Evolutionary conservation across 2,797 vertebrate species (phyloP).

Genomic region (Lacerta bilineata): DNA sequence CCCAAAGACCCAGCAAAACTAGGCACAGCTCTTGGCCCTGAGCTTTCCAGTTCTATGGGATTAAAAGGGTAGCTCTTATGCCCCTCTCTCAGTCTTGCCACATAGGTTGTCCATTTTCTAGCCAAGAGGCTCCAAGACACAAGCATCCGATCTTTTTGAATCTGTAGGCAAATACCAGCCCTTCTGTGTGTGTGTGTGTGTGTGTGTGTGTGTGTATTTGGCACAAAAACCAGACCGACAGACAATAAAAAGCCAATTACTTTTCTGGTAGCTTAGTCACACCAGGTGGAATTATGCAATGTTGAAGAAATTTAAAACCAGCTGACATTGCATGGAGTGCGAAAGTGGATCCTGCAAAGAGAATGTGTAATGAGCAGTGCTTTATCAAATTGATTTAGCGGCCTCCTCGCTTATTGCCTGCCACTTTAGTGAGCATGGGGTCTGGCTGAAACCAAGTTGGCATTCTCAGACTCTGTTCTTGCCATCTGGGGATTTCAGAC

Average conservation of each 20-base stretch:
- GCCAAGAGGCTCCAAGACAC: not conserved
- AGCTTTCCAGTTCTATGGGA: not conserved
- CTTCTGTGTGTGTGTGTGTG: not conserved
- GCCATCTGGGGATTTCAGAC: conserved; percentile 17
- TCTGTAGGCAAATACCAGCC: not conserved
- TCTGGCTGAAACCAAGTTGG: conserved; percentile 1
- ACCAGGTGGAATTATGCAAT: conserved; percentile 8
- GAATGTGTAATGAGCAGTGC: conserved; percentile 26
- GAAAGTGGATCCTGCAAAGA: conserved; percentile 24
- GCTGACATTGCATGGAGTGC: not conserved
- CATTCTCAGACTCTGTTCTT: not conserved
- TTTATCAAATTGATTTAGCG: conserved; percentile 60
- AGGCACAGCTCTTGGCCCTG: not conserved
- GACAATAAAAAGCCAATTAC: not conserved
- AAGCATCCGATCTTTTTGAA: not conserved
- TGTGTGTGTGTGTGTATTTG: not conserved
- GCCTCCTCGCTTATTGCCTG: conserved; percentile 19
- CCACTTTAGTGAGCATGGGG: conserved; percentile 13
- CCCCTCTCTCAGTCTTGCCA: not conserved
- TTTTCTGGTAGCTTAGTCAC: conserved; percentile 17
- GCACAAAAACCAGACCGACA: not conserved
- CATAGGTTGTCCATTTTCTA: not conserved
- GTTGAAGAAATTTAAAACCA: conserved; percentile 10
- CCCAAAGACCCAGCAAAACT: not conserved
- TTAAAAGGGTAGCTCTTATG: not conserved